These are phyloP conservation scores for Petrolisthes manimaculis DNA, from an alignment of 2,888 invertebrate genomes.

Conservation along the genomic window DNA sequence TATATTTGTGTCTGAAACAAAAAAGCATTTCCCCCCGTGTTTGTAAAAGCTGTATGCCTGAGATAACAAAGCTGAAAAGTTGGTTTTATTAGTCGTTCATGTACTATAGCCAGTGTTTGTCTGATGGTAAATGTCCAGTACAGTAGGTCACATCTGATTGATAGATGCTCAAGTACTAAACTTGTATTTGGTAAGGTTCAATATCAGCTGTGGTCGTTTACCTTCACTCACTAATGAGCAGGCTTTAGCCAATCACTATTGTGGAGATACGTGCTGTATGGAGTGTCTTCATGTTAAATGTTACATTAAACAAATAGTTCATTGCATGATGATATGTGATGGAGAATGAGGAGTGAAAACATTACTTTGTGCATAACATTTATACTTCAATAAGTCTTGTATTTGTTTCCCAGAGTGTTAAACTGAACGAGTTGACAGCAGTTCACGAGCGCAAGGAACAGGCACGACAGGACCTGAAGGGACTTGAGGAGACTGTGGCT, in stretches of 20 bases:
- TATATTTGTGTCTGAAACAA: no score
- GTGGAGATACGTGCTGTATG: not conserved
- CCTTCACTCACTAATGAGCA: no score
- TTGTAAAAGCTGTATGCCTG: no score
- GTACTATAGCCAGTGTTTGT: no score
- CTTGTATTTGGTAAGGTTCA: no score
- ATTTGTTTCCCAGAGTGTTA: constrained; percentile 65
- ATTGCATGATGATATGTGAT: not conserved
- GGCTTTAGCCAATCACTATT: not conserved
- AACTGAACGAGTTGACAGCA: constrained; percentile 90
- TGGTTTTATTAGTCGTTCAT: no score
- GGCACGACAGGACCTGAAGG: constrained; percentile 82
- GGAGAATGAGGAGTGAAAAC: not conserved
- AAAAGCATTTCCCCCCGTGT: no score
- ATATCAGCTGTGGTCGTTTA: no score
- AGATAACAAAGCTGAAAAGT: no score
- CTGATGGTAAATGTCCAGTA: no score
- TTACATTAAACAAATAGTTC: not conserved
- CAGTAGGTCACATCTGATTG: no score
- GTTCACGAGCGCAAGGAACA: constrained; percentile 96
- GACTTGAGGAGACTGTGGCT: constrained; percentile 93
- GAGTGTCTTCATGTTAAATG: not conserved
- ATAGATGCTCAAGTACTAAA: no score
- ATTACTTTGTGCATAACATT: not conserved
- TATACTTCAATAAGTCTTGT: not conserved